Conservation (phyloP, 2,888 invertebrate genomes). For the Metopia argyrocephala region DNA sequence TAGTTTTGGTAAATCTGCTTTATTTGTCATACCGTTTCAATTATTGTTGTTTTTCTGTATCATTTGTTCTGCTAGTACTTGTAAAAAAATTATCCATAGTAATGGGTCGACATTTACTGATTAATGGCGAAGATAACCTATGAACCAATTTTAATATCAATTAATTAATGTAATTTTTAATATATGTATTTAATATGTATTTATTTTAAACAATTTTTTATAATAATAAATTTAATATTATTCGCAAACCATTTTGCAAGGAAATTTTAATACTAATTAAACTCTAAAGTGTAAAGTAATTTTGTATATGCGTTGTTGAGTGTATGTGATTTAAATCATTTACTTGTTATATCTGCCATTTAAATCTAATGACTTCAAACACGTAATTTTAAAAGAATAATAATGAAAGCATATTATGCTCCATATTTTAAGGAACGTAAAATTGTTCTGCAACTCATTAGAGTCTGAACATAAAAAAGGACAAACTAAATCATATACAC, state of each 20-base stretch:
- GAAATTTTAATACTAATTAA: background rate
- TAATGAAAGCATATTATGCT: background rate
- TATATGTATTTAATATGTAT: too few relatives aligned
- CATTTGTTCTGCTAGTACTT: too few relatives aligned
- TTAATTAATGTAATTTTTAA: too few relatives aligned
- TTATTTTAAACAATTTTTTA: too few relatives aligned
- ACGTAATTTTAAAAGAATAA: constrained; percentile 27
- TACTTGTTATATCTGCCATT: constrained; percentile 44
- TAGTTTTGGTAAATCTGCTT: too few relatives aligned
- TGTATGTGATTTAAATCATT: constrained; percentile 58
- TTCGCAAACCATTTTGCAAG: too few relatives aligned
- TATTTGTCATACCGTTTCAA: too few relatives aligned
- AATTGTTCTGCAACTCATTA: constrained; percentile 74
- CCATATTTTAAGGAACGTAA: background rate
- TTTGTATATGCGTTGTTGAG: background rate
- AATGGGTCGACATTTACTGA: too few relatives aligned
- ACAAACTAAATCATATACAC: constrained; percentile 9
- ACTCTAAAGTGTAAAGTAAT: background rate
- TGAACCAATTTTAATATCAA: background rate
- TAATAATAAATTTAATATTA: too few relatives aligned
- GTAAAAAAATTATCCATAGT: too few relatives aligned
- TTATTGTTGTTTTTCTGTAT: too few relatives aligned
- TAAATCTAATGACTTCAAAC: constrained; percentile 54
- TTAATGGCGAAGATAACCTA: too few relatives aligned
- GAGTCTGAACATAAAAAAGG: constrained; percentile 51